These are phyloP conservation scores for Struthio camelus DNA, from an alignment of 2,113 vertebrate species.

Conservation along the genomic window DNA sequence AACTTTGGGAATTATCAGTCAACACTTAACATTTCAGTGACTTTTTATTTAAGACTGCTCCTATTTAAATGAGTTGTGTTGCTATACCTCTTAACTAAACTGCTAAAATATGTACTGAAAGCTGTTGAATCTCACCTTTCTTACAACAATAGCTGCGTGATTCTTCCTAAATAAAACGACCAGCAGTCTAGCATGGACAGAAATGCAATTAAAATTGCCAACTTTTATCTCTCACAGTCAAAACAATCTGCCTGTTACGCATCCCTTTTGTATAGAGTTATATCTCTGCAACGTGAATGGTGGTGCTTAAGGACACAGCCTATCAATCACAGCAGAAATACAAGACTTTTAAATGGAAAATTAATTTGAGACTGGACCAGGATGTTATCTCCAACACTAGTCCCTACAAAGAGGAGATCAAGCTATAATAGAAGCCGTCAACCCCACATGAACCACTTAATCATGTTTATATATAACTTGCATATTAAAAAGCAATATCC, in stretches of 20 bases:
- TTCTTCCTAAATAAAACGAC: background rate
- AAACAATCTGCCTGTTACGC: background rate
- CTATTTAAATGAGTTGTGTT: background rate
- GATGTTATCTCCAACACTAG: background rate
- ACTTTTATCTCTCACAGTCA: background rate
- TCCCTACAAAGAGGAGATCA: slow-evolving; percentile 19
- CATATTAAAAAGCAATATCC: slow-evolving; percentile 79
- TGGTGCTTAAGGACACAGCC: slow-evolving; percentile 38
- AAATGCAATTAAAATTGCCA: background rate
- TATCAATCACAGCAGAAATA: slow-evolving; percentile 46
- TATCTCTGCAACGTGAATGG: slow-evolving; percentile 36
- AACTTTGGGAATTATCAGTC: background rate
- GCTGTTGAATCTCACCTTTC: background rate
- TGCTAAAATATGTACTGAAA: background rate
- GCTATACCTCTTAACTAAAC: background rate
- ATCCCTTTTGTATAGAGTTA: slow-evolving; percentile 11
- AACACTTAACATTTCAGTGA: background rate
- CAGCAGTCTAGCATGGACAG: background rate
- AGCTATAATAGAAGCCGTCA: slow-evolving; percentile 45
- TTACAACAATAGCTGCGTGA: background rate
- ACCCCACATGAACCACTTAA: slow-evolving; percentile 58
- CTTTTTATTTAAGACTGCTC: background rate
- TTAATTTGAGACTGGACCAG: background rate
- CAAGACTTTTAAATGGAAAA: slow-evolving; percentile 55
- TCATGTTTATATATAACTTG: slow-evolving; percentile 76